Evolutionary conservation across 2,888 invertebrate genomes (phyloP).

Genomic region (Andrena flavipes): DNA sequence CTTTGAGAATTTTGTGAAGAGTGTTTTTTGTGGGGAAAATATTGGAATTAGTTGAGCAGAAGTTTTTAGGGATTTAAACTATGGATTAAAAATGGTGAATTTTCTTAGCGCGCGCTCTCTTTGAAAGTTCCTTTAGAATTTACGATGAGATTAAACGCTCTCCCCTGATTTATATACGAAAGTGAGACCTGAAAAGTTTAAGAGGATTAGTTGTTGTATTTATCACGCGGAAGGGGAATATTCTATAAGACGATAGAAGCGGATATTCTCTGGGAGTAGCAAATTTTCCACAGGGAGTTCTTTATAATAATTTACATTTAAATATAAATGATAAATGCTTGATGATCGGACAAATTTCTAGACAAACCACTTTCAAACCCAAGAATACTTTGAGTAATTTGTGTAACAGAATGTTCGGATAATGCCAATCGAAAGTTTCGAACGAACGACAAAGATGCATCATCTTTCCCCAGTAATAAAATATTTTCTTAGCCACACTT

Average conservation of each 20-base stretch:
- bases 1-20: no score
- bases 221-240: slow-evolving; percentile 15
- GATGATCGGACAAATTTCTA: no score
- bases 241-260: neutral
- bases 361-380: no score
- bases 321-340: neutral
- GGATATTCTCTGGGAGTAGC: neutral
- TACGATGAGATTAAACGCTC: slow-evolving; percentile 27
- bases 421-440: no score
- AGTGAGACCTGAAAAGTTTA: slow-evolving; percentile 24
- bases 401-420: no score
- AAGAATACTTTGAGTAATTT: no score
- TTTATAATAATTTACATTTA: neutral
- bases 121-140: slow-evolving; percentile 9
- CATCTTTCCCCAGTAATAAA: no score
- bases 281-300: neutral
- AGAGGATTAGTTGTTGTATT: slow-evolving; percentile 42
- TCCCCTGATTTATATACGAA: slow-evolving; percentile 29
- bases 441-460: no score
- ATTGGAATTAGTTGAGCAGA: no score
- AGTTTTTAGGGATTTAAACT: neutral
- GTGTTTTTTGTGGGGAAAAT: no score
- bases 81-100: slow-evolving; percentile 9
- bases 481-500: no score
- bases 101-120: neutral